Evolutionary conservation across 2,888 invertebrate genomes (phyloP), one percentile per base, ranked within the genome.

Genomic region (Belgica antarctica): DNA sequence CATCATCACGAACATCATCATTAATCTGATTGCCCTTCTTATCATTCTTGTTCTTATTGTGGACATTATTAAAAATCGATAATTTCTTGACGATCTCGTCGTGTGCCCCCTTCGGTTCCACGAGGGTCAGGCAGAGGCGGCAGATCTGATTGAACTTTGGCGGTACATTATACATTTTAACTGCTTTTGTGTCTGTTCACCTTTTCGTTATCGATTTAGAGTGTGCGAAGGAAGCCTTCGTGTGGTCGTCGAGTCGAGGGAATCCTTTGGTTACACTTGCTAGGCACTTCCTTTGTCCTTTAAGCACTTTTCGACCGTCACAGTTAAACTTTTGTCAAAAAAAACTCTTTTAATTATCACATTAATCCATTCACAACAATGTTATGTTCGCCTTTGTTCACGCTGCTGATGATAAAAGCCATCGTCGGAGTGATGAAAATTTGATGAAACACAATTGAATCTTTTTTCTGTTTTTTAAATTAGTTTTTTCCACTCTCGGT

Each of bases 131-230:
- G 87, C 92, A 92, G 87, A 92, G 89, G 84, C 92, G 90, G 89
- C 92, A 92, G 85, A 92, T 88, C 87, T 90, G 90, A 86, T 90
- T 90, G 85, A 90, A 92, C 87, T 91, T 92, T 86, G 88, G 87
- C 87, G 91, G 91, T 87, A 92, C 89, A 86, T 88, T 88, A 88
- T 89, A 90, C 91, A 91, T 91, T 87, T 88, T 89, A 88, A 83
- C 82, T 82, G 81, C 80, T 80, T 83, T 82, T n/a, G 10, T 62
- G 28, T n/a, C 41, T 63, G 41, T 41, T n/a, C n/a, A n/a, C n/a
- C n/a, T 34, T 62, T n/a, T 17, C 1, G 17, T 19, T 41, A 66
- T 47, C 27, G 27, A 59, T 59, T 59, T 25, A 59, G 25, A 28
- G 27, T 52, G 46, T 65, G 27, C 47, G n/a, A n/a, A n/a, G n/a